Evolutionary conservation across 2,113 vertebrate genomes (phyloP), one percentile per base, ranked within the genome.

Genomic region (Phasianus colchicus): DNA sequence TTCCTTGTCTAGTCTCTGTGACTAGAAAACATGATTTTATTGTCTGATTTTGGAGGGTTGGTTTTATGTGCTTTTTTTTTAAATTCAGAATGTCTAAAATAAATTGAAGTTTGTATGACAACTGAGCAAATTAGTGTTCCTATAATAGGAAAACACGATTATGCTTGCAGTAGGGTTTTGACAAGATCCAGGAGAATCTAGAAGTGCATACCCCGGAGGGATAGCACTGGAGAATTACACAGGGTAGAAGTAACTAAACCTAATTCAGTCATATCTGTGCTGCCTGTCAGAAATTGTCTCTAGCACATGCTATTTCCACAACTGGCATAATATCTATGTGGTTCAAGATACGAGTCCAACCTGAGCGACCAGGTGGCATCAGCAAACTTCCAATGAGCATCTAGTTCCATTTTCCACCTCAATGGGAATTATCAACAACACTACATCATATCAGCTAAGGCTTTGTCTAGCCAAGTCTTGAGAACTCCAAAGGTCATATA

Each of bases 21-120:
- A 60, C 21, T 25, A 65, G 22, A 65, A 61, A 12, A 52, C 0
- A 57, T 42, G 16, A 15, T 47, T 92, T 66, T 52, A 34, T 66
- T 58, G 36, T 18, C 60, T 57, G 15, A 6, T 3, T 10, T 13
- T 10, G 4, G 4, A 76, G 14, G 10, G 14, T 63, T 2, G 0
- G 0, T n/a, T 2, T 66, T n/a, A n/a, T 58, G 7, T 13, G 4
- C 7, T 10, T 32, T 34, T 50, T 25, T 25, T 70, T 27, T 36
- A 10, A 70, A 8, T 63, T 57, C 55, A 81, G 65, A 77, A 30
- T 17, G 2, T 20, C 34, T 34, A 43, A 60, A 61, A 52, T 73
- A n/a, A 50, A 3, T 5, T 65, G 64, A 78, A 52, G 6, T 4
- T 4, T 40, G 5, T 36, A 29, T 34, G 20, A 18, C 40, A 57